These are phyloP conservation scores for Zaprionus nigranus DNA, from an alignment of 1,140 invertebrate genomes.

Conservation along the genomic window DNA sequence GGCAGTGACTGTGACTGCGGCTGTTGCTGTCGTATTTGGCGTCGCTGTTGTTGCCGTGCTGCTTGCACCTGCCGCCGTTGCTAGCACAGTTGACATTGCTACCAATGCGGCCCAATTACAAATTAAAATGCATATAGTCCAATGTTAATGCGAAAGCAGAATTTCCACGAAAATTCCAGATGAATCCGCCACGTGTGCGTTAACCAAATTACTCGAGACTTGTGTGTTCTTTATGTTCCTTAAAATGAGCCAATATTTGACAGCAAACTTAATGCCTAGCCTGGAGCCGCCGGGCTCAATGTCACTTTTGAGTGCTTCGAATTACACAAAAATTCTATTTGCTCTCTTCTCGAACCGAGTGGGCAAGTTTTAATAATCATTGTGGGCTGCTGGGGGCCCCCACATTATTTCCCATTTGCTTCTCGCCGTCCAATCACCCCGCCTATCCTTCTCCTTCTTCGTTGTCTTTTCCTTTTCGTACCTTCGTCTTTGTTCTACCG, in stretches of 20 bases:
- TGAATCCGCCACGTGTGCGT: conserved; percentile 49
- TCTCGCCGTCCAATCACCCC: too few relatives aligned
- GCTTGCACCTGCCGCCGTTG: conserved; percentile 52
- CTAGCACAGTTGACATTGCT: conserved; percentile 74
- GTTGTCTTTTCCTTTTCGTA: background rate
- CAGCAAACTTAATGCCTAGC: conserved; percentile 60
- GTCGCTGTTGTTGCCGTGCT: conserved; percentile 43
- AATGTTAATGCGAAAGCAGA: conserved; percentile 65
- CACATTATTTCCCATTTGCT: background rate
- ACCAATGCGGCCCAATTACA: conserved; percentile 62
- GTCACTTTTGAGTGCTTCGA: background rate
- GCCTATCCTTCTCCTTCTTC: too few relatives aligned
- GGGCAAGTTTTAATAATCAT: conserved; percentile 1
- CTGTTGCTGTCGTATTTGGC: conserved; percentile 33
- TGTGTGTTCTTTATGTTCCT: conserved; percentile 69
- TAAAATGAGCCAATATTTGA: conserved; percentile 68
- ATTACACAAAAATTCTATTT: background rate
- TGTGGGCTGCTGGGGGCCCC: background rate
- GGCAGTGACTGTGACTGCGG: conserved; percentile 23
- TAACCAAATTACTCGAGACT: conserved; percentile 51
- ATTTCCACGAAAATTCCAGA: conserved; percentile 36
- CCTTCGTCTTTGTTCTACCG: background rate
- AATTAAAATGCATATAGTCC: conserved; percentile 71
- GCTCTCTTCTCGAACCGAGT: conserved; percentile 6
- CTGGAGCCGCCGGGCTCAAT: conserved; percentile 7